phyloP scores from a whole-genome alignment of 2,888 invertebrate species.

The Epinotia nisella region DNA sequence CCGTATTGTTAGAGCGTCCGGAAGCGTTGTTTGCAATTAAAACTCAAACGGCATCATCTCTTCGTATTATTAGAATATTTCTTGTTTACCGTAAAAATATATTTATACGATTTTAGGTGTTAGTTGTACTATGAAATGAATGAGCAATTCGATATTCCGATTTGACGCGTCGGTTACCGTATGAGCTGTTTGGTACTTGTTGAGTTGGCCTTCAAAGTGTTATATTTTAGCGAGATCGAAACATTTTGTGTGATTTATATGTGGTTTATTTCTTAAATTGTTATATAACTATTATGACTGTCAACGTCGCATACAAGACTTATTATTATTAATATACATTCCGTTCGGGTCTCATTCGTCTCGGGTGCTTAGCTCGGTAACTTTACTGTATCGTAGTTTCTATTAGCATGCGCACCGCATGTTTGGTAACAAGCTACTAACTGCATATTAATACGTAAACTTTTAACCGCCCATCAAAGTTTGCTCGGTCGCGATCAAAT shows the following conservation, averaged over 20 bases:
- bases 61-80: slow-evolving; percentile 42
- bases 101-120: not conserved
- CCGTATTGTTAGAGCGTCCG: slow-evolving; percentile 70
- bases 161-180: not conserved
- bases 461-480: slow-evolving; percentile 69
- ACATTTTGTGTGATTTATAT: not conserved
- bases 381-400: slow-evolving; percentile 14
- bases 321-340: slow-evolving; percentile 9
- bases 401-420: slow-evolving; percentile 15
- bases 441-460: slow-evolving; percentile 62
- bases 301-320: slow-evolving; percentile 1
- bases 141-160: not conserved
- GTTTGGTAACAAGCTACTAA: slow-evolving; percentile 27
- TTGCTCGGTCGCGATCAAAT: slow-evolving; percentile 66
- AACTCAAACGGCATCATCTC: slow-evolving; percentile 57
- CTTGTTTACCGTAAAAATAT: slow-evolving; percentile 24
- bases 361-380: not conserved
- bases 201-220: not conserved
- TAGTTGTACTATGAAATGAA: not conserved
- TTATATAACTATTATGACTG: not conserved
- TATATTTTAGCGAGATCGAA: not conserved
- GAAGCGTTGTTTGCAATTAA: slow-evolving; percentile 68
- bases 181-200: not conserved
- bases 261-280: not conserved
- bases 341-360: not conserved